Evolutionary conservation across 2,888 invertebrate genomes (phyloP), one percentile per base, ranked within the genome.

Genomic region (Tetanocera ferruginea): DNA sequence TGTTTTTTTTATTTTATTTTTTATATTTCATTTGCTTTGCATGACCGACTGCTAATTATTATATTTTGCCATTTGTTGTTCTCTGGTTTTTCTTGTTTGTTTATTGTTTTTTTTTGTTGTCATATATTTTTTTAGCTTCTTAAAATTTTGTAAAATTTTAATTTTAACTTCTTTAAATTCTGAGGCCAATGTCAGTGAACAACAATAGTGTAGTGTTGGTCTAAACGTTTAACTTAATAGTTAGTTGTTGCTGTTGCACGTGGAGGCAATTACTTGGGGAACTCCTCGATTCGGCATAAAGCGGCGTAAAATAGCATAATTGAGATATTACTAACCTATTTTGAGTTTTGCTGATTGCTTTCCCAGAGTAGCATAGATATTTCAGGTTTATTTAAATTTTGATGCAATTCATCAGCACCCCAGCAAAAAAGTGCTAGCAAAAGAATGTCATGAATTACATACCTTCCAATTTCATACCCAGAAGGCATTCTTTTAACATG

Each of bases 11-110:
- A n/a, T n/a, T n/a, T n/a, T n/a, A n/a, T 72, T 55, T n/a, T 60
- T 72, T 28, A n/a, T 31, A 23, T 66, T 57, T 19, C 25, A 37
- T 57, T 66, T 55, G 37, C 55, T n/a, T 57, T 87, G 86, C 88
- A 88, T 88, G 87, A 87, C 82, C 85, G 88, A 85, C 83, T 83
- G 80, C 87, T 87, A 87, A 87, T 87, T 88, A 84, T 82, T 84
- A 82, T 82, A 78, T 80, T 79, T 82, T 17, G 28, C 51, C 49
- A 69, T 76, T 51, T 52, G 25, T 43, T 62, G n/a, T 31, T 34
- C 34, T 19, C 37, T 60, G 19, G 11, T 77, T 55, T 52, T 23
- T 37, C 14, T 51, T 51, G 67, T 71, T 71, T 64, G 14, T 62
- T 88, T 86, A 83, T 82, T 84, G 82, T 82, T 78, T 79, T 79